Conservation (phyloP, 2,888 invertebrate genomes). For the Teleogryllus oceanicus region DNA sequence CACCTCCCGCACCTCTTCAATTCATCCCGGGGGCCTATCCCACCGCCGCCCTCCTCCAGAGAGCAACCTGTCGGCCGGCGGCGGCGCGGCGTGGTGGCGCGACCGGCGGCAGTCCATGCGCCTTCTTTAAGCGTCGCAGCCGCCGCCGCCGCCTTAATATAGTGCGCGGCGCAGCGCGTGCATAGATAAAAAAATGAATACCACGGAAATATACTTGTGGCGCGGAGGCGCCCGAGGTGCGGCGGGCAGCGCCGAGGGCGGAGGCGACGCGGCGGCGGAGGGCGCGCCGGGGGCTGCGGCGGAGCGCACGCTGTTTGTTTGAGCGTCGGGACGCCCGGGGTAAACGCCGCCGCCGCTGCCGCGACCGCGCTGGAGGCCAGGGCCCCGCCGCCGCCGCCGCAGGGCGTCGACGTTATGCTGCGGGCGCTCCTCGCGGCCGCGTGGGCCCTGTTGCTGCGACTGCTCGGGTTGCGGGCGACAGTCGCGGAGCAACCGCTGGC, state of each 20-base stretch:
- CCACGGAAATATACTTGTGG: background rate
- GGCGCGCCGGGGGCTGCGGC: background rate
- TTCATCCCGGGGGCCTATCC: no score
- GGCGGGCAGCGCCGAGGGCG: background rate
- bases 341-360: background rate
- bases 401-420: background rate
- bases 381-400: background rate
- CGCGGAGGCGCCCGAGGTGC: background rate
- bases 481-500: background rate
- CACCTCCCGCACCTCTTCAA: no score
- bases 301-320: conserved; percentile 19
- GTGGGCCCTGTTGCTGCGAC: background rate
- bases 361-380: background rate
- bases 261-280: background rate
- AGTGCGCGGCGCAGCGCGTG: background rate
- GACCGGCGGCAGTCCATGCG: no score
- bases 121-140: no score
- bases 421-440: background rate
- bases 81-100: no score
- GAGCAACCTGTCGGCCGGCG: no score
- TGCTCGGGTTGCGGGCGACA: background rate
- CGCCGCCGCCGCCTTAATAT: background rate
- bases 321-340: background rate
- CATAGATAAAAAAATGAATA: conserved; percentile 1
- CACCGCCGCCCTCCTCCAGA: no score